phyloP scores from a whole-genome alignment of 92 coral and sea anemone species.

The Paramuricea clavata region DNA sequence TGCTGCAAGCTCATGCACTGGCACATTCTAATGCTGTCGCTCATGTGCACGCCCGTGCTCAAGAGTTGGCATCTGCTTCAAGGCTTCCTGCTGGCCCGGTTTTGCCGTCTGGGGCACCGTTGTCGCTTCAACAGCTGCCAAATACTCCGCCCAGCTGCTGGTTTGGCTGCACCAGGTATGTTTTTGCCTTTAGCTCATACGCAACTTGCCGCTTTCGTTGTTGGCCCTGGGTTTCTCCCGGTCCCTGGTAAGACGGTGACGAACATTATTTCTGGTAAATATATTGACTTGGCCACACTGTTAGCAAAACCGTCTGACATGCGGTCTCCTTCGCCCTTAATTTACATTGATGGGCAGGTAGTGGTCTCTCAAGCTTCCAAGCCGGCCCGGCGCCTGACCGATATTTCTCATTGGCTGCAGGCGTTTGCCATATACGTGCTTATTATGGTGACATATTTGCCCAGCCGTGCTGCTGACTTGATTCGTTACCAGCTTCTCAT shows the following conservation, averaged over 20 bases:
- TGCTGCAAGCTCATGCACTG: neutral
- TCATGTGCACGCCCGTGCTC: neutral
- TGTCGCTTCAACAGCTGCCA: neutral
- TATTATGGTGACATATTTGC: neutral
- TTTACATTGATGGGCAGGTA: neutral
- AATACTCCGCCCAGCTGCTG: neutral
- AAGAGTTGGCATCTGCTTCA: neutral
- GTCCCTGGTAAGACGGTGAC: neutral
- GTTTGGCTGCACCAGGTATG: neutral
- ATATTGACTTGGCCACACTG: neutral
- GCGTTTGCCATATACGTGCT: neutral
- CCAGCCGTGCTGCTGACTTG: neutral
- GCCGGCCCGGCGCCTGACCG: neutral
- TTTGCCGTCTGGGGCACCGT: no score
- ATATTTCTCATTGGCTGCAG: no score
- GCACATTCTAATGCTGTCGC: neutral
- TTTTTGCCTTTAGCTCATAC: neutral
- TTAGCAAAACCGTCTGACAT: neutral
- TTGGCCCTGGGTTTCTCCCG: constrained; percentile 13
- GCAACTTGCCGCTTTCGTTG: neutral
- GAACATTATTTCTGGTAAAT: neutral
- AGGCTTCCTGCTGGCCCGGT: no score
- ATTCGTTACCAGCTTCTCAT: neutral
- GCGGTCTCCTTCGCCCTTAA: neutral
- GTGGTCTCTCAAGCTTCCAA: neutral